A percentile compares a stretch with the other conserved stretches of the same genome.
These are phyloP conservation scores for Toxotes jaculatrix DNA, from an alignment of 2,113 vertebrate genomes.

Conservation along the genomic window DNA sequence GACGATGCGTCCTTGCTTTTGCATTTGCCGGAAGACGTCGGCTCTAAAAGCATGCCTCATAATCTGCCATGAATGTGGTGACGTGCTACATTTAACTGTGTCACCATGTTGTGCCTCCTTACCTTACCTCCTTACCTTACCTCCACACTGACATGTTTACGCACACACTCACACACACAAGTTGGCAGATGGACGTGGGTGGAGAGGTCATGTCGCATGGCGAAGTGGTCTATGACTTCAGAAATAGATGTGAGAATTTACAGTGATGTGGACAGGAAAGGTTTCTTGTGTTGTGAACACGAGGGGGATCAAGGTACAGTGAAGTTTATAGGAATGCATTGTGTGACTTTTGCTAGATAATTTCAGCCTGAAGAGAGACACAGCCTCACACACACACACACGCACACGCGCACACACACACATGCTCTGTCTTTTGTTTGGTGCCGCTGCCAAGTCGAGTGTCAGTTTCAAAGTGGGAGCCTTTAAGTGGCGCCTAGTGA, in stretches of 20 bases:
- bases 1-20: slow-evolving; percentile 66
- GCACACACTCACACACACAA: slow-evolving; percentile 1
- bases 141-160: slow-evolving; percentile 22
- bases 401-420: slow-evolving; percentile 30
- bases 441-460: slow-evolving; percentile 72
- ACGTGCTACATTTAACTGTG: slow-evolving; percentile 72
- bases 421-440: slow-evolving; percentile 67
- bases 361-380: neutral
- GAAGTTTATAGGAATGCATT: slow-evolving; percentile 43
- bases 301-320: slow-evolving; percentile 17
- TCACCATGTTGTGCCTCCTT: slow-evolving; percentile 49
- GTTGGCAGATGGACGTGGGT: slow-evolving; percentile 44
- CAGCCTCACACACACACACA: neutral
- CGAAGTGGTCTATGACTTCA: slow-evolving; percentile 37
- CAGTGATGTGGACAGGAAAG: slow-evolving; percentile 19
- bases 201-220: slow-evolving; percentile 59
- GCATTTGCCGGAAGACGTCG: slow-evolving; percentile 55
- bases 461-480: slow-evolving; percentile 80
- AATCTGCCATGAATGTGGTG: slow-evolving; percentile 67
- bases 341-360: slow-evolving; percentile 44
- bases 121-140: slow-evolving; percentile 58
- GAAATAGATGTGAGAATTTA: slow-evolving; percentile 64
- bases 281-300: slow-evolving; percentile 18
- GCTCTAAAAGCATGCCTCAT: slow-evolving; percentile 66
- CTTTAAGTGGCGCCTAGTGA: slow-evolving; percentile 78